Conservation (phyloP, 2,797 vertebrate species). For the Oryzias dopingdopingensis region DNA sequence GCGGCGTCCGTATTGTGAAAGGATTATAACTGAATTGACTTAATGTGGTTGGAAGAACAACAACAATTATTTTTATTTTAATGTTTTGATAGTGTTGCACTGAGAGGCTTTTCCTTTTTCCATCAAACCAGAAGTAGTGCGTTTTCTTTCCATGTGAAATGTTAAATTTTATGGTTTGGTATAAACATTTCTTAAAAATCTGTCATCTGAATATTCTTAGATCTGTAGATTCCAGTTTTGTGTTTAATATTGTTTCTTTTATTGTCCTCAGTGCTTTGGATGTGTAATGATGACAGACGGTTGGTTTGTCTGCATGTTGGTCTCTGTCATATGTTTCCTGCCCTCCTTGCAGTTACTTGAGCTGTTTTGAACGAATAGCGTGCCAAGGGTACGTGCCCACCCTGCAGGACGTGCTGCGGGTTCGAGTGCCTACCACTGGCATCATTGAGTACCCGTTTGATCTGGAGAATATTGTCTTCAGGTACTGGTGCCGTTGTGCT, state of each 20-base stretch:
- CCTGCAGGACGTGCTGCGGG: slow-evolving; percentile 79
- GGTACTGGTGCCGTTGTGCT: slow-evolving; percentile 66
- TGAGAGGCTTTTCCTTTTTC: too few relatives aligned
- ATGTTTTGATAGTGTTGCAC: too few relatives aligned
- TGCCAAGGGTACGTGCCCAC: slow-evolving; percentile 67
- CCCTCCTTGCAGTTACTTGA: slow-evolving; percentile 76
- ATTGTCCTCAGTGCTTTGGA: not conserved
- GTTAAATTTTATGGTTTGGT: too few relatives aligned
- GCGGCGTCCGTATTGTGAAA: too few relatives aligned
- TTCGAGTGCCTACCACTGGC: slow-evolving; percentile 79
- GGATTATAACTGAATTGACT: too few relatives aligned
- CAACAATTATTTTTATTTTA: too few relatives aligned
- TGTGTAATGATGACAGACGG: slow-evolving; percentile 21
- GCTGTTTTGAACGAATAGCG: slow-evolving; percentile 73
- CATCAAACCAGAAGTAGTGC: too few relatives aligned
- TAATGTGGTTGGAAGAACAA: too few relatives aligned
- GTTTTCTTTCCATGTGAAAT: too few relatives aligned
- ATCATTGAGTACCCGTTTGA: slow-evolving; percentile 83
- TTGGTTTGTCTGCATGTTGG: slow-evolving; percentile 41
- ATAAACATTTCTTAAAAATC: too few relatives aligned
- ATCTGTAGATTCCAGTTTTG: not conserved
- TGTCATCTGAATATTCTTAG: too few relatives aligned
- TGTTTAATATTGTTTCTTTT: not conserved
- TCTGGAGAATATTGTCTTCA: slow-evolving; percentile 81
- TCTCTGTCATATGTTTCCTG: slow-evolving; percentile 56